These are phyloP conservation scores for Rotaria magnacalcarata DNA, from an alignment of 2,888 invertebrate species.

Conservation along the genomic window DNA sequence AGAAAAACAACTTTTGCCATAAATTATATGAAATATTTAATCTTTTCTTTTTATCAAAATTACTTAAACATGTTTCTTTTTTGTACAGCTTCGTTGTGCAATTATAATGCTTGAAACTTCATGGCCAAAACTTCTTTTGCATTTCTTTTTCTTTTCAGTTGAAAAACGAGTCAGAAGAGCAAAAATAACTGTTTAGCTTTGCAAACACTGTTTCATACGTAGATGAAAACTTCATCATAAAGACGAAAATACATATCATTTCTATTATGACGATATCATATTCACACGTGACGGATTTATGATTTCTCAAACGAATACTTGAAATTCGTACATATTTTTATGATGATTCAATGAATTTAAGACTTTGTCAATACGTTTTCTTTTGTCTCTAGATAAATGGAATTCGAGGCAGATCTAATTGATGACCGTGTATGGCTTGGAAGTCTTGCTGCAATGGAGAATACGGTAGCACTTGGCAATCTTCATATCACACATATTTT, in stretches of 20 bases:
- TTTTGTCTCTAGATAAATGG: not conserved
- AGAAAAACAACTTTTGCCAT: no score
- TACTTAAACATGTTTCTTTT: not conserved
- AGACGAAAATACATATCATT: no score
- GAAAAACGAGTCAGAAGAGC: no score
- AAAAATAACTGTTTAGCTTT: no score
- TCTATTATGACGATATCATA: no score
- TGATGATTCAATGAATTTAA: no score
- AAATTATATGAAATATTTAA: not conserved
- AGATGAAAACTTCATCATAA: no score
- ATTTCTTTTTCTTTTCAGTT: no score
- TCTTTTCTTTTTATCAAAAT: not conserved
- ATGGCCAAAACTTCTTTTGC: not conserved
- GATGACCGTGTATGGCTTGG: slow-evolving; percentile 24
- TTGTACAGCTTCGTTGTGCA: not conserved
- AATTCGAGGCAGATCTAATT: not conserved
- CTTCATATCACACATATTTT: slow-evolving; percentile 16
- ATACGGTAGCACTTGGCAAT: not conserved
- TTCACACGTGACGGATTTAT: no score
- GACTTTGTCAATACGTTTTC: not conserved
- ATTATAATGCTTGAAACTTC: not conserved
- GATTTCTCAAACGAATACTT: no score
- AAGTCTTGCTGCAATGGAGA: not conserved
- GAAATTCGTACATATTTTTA: no score
- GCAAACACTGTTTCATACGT: no score